These are phyloP conservation scores for Sipunculus nudus DNA, from an alignment of 2,888 invertebrate species.

Conservation along the genomic window DNA sequence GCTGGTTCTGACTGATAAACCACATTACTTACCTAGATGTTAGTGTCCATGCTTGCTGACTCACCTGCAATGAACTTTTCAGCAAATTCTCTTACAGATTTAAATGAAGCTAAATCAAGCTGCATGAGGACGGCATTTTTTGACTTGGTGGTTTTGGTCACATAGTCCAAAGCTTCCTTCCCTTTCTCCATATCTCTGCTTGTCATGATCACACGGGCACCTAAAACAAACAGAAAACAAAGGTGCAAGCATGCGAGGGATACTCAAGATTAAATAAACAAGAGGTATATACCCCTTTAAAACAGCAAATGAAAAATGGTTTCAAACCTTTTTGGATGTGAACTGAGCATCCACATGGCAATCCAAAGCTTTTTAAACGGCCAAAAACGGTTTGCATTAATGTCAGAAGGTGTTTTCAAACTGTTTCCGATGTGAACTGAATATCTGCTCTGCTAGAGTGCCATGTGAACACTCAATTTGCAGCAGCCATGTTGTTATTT, in stretches of 20 bases:
- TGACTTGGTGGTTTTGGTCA: slow-evolving; percentile 39
- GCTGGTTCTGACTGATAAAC: too few relatives aligned
- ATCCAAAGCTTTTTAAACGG: too few relatives aligned
- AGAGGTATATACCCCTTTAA: neutral
- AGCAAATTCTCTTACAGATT: slow-evolving; percentile 61
- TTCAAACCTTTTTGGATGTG: neutral
- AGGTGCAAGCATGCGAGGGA: neutral
- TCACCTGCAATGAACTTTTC: slow-evolving; percentile 58
- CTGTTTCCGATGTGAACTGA: too few relatives aligned
- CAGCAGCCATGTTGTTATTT: too few relatives aligned
- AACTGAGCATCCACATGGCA: too few relatives aligned
- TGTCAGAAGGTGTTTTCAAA: too few relatives aligned
- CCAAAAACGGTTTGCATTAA: too few relatives aligned
- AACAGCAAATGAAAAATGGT: neutral
- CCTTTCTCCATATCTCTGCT: slow-evolving; percentile 51
- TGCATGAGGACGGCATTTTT: slow-evolving; percentile 52
- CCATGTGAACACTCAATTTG: too few relatives aligned
- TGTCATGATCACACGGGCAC: slow-evolving; percentile 68
- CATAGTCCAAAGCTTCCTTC: slow-evolving; percentile 44
- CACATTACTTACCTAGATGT: too few relatives aligned
- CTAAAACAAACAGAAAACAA: slow-evolving; percentile 42
- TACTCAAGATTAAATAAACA: neutral
- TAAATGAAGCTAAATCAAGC: slow-evolving; percentile 57
- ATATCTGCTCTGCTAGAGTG: too few relatives aligned
- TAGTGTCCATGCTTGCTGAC: slow-evolving; percentile 2